Base-by-base conservation (phyloP, 23 tunicate genomes). In the Aplidium turbinatum region DNA sequence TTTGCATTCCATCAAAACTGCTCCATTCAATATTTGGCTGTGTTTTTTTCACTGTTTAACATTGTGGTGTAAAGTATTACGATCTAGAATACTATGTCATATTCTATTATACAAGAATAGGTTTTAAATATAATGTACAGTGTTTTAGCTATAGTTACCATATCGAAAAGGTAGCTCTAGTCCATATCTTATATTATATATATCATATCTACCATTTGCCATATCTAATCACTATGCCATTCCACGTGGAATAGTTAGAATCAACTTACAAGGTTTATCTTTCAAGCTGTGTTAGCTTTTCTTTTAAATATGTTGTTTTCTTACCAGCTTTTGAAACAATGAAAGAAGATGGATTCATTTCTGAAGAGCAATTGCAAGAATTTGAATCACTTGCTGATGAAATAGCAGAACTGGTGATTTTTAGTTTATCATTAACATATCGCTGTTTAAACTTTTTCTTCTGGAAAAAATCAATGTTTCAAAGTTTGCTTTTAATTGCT, bases 401-500 rank as follows among this genome's bases (percentile, higher is more conserved):
- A 38, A 46, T 86, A 4, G 9, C 52, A 1, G 85, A 86, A 19
- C 40, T 86, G 58, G 89, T 83, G 39, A 3, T 79, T 39, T 46
- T 34, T 24, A 19, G 26, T 57, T 1, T 33, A 11, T 0, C 45
- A 9, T 16, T 42, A 42, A 9, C 13, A 11, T 42, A 42, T 42
- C 11, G 11, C 16, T 42, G 50, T 42, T 42, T 42, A 42, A 42
- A 16, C 16, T 9, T 42, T 42, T 42, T 42, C 16, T 42, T 9
- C 50, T 16, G 16, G 16, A 42, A 11, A 16, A 42, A 11, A 42
- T 42, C 11, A 11, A 11, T 42, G 50, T 42, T 42, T 11, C 50
- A 9, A 42, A 9, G 50, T 42, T 42, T 9, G 11, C 16, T 11
- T 16, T 9, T 9, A 42, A 42, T 42, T 16, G 50, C 16, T 42